phyloP scores from a whole-genome alignment of 1,140 invertebrate genomes.

The Drosophila erecta region DNA sequence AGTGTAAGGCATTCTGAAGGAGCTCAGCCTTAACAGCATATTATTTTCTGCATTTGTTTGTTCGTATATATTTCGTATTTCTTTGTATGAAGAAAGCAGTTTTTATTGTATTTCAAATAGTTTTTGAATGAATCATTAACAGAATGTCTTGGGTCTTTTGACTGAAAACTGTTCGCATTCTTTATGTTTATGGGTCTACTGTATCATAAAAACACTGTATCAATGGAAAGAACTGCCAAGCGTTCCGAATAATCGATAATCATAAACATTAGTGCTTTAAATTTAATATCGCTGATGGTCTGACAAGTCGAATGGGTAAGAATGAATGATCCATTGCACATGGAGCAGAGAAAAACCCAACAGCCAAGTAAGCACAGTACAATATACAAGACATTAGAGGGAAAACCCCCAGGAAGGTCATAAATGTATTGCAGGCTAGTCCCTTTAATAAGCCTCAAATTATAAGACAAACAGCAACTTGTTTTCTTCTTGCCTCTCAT shows the following conservation, averaged over 20 bases:
- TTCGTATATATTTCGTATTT: too few relatives aligned
- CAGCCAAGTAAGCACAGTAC: neutral
- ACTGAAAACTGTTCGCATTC: neutral
- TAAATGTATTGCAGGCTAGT: constrained; percentile 10
- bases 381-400: constrained; percentile 5
- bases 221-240: constrained; percentile 18
- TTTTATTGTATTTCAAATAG: too few relatives aligned
- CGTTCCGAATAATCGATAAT: constrained; percentile 42
- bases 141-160: too few relatives aligned
- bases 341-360: constrained; percentile 1
- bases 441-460: constrained; percentile 47
- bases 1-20: neutral
- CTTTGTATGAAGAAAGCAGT: too few relatives aligned
- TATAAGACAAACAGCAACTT: constrained; percentile 87
- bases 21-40: too few relatives aligned
- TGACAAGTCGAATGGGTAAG: constrained; percentile 11
- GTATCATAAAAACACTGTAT: constrained; percentile 37
- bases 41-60: neutral
- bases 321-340: constrained; percentile 13
- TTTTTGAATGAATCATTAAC: too few relatives aligned
- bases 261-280: constrained; percentile 60
- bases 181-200: neutral
- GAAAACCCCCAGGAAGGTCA: neutral
- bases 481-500: constrained; percentile 5
- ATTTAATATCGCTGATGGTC: constrained; percentile 47